Evolutionary conservation across 2,888 invertebrate genomes (phyloP).

Genomic region (Stratiomys singularior): DNA sequence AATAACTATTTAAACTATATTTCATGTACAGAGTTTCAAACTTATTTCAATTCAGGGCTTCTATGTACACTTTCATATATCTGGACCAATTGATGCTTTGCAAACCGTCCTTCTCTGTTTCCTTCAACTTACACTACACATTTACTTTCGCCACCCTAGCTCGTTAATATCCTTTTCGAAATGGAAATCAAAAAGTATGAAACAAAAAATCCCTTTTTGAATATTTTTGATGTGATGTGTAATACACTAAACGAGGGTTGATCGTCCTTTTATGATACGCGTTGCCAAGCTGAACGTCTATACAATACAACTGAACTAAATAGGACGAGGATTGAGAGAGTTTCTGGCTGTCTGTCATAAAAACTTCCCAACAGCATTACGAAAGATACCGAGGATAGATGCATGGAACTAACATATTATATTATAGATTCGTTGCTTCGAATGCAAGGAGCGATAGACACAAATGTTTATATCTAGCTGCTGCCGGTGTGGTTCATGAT

Average conservation of each 20-base stretch:
- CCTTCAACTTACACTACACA: no score
- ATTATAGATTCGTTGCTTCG: neutral
- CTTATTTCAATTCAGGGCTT: no score
- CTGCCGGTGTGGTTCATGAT: no score
- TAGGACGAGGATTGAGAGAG: no score
- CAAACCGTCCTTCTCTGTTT: neutral
- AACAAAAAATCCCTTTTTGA: neutral
- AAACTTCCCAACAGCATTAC: neutral
- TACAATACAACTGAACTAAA: no score
- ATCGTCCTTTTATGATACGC: neutral
- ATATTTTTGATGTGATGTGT: conserved; percentile 4
- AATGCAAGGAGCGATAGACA: no score
- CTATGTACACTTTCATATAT: neutral
- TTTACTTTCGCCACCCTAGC: no score
- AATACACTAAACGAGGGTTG: neutral
- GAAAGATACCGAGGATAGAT: neutral
- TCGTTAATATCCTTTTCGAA: neutral
- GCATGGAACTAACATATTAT: no score
- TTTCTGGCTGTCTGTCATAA: conserved; percentile 2
- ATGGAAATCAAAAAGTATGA: conserved; percentile 6
- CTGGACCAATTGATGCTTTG: neutral
- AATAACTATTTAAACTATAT: neutral
- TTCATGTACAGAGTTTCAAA: no score
- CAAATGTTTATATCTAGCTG: no score
- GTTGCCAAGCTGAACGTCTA: neutral